Evolutionary conservation across 2,888 invertebrate species (phyloP), one percentile per base, ranked within the genome.

Genomic region (Hydriomena furcata): DNA sequence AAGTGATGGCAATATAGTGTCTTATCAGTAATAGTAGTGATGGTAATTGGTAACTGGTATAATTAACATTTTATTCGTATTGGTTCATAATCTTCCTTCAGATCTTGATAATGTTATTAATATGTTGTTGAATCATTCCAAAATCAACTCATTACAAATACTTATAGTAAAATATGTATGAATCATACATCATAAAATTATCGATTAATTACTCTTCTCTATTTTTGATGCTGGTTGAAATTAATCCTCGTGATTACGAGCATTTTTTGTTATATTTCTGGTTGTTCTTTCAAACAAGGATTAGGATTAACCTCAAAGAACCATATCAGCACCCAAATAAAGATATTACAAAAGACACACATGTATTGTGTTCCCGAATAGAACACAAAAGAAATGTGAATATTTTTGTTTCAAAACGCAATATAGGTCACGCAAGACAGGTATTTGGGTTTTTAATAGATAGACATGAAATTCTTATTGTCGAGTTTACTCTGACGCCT

Each of bases 361-460:
- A 41, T 37, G 38, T 35, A 51, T 52, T 32, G n/a, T 28, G 30
- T 42, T 56, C 31, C 12, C 34, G 34, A 54, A 59, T 55, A 61
- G 40, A 58, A 49, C 34, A 37, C 44, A 34, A 43, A 58, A 63
- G 53, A 55, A 66, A 64, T 51, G 46, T 62, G 50, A 60, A 61
- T 65, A 65, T 43, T 53, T 58, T 55, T 55, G 51, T 54, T 50
- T 56, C 44, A 38, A 46, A 55, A 51, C 37, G 42, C 56, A 56
- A 75, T 67, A 60, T 73, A 69, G 76, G 75, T 73, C 76, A 75
- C 70, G 67, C 53, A 55, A 68, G 58, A 53, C 69, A 74, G 73
- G 74, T 73, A 73, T 70, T 67, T 57, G 63, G 57, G 61, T 75
- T 80, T 74, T 71, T 73, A n/a, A n/a, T n/a, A n/a, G 76, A 73